phyloP scores from a whole-genome alignment of 2,888 invertebrate genomes.

The Brachylomia viminalis region DNA sequence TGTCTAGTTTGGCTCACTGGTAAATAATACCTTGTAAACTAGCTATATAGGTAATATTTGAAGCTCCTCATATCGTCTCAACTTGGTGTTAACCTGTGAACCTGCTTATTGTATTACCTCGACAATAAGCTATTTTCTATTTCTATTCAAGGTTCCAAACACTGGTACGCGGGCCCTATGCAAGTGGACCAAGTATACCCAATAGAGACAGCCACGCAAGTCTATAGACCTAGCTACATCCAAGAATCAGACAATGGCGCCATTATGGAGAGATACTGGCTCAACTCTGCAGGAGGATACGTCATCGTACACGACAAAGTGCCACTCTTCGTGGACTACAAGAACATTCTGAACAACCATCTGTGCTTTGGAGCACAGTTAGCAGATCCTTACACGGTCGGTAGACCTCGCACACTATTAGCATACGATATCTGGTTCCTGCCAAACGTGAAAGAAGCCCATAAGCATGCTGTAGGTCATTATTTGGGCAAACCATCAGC shows the following conservation, averaged over 20 bases:
- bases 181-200: conserved; percentile 91
- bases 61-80: background rate
- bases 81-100: background rate
- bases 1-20: background rate
- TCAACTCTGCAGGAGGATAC: conserved; percentile 93
- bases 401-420: conserved; percentile 81
- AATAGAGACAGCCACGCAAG: conserved; percentile 88
- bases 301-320: conserved; percentile 91
- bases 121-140: background rate
- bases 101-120: background rate
- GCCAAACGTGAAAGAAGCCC: conserved; percentile 91
- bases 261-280: conserved; percentile 93
- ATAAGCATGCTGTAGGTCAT: conserved; percentile 91
- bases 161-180: conserved; percentile 94
- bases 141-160: conserved; percentile 77
- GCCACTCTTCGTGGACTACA: conserved; percentile 93
- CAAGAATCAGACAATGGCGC: conserved; percentile 90
- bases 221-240: conserved; percentile 90
- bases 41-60: background rate
- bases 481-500: conserved; percentile 92
- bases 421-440: conserved; percentile 92
- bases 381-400: conserved; percentile 89
- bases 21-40: background rate
- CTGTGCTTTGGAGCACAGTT: conserved; percentile 91
- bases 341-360: conserved; percentile 87